Conservation (phyloP, 2,888 invertebrate genomes). For the Yponomeuta evonymella region DNA sequence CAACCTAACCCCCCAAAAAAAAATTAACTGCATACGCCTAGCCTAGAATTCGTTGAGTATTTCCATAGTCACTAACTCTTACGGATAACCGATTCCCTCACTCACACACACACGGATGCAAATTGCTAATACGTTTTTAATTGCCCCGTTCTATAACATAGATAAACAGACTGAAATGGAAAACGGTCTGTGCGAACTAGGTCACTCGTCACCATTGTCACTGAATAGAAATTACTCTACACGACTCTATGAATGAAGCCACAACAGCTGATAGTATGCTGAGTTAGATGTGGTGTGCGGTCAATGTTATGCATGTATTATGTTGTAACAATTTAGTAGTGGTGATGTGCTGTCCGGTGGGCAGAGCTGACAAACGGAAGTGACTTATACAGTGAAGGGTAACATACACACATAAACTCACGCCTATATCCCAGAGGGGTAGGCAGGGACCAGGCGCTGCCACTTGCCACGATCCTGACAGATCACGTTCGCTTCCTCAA, state of each 20-base stretch:
- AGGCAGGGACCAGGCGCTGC: too few relatives aligned
- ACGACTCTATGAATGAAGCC: slow-evolving; percentile 1
- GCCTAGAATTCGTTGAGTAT: too few relatives aligned
- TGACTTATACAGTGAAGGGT: too few relatives aligned
- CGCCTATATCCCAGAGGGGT: too few relatives aligned
- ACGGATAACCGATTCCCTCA: background rate
- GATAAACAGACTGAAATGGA: slow-evolving; percentile 34
- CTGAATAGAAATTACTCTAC: background rate
- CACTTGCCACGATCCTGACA: too few relatives aligned
- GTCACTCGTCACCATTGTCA: slow-evolving; percentile 18
- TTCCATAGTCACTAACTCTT: too few relatives aligned
- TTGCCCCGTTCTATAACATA: slow-evolving; percentile 33
- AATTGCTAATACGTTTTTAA: background rate
- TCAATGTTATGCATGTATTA: background rate
- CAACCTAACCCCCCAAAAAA: too few relatives aligned
- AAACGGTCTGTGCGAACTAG: slow-evolving; percentile 40
- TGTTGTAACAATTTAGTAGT: background rate
- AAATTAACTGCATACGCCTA: too few relatives aligned
- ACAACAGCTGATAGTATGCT: background rate
- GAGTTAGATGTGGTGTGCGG: background rate
- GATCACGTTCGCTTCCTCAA: too few relatives aligned
- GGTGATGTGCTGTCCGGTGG: too few relatives aligned
- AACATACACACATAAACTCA: too few relatives aligned
- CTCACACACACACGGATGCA: slow-evolving; percentile 23
- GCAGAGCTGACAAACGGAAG: too few relatives aligned